A percentile compares a stretch with the other conserved stretches of the same genome.
These are phyloP conservation scores for Coptodon bakossiorum DNA, from an alignment of 2,113 vertebrate genomes.

Conservation along the genomic window DNA sequence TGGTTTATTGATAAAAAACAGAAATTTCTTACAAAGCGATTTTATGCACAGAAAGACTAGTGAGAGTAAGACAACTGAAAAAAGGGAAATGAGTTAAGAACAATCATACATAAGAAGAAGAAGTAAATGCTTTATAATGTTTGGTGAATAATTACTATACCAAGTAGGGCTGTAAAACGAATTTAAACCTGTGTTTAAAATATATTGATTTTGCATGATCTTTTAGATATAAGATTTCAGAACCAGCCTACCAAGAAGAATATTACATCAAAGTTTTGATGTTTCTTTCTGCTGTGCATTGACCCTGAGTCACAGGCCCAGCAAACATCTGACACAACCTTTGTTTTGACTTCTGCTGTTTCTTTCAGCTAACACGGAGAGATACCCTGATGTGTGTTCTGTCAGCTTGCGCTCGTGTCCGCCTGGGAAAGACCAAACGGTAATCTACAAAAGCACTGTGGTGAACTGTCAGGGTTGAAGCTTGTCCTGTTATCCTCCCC, in stretches of 20 bases:
- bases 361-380: neutral
- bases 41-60: neutral
- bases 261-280: neutral
- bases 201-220: neutral
- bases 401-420: slow-evolving; percentile 23
- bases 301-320: neutral
- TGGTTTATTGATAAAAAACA: neutral
- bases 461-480: slow-evolving; percentile 43
- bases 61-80: neutral
- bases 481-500: slow-evolving; percentile 43
- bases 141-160: neutral
- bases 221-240: neutral
- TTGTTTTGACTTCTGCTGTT: slow-evolving; percentile 27
- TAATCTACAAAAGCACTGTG: slow-evolving; percentile 54
- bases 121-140: neutral
- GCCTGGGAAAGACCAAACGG: slow-evolving; percentile 36
- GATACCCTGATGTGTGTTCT: slow-evolving; percentile 34
- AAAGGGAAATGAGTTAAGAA: neutral
- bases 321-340: slow-evolving; percentile 14
- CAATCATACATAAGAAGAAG: neutral
- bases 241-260: neutral
- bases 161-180: neutral
- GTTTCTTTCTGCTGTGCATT: neutral
- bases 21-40: neutral
- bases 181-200: neutral